These are phyloP conservation scores for Chrysina gloriosa DNA, from an alignment of 2,888 invertebrate genomes.

Conservation along the genomic window DNA sequence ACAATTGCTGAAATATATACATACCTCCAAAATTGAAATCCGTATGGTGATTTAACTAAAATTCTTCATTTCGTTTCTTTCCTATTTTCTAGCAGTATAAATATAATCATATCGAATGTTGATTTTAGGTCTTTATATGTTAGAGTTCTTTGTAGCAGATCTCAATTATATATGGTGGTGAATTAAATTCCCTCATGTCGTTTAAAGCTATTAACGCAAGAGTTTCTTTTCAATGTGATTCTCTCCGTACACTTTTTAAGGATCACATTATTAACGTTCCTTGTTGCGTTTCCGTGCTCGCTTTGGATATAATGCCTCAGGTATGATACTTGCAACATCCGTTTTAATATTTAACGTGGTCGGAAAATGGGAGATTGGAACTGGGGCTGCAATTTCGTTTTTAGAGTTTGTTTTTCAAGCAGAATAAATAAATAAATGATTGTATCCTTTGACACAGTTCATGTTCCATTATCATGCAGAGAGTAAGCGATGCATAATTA, in stretches of 20 bases:
- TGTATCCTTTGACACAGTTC: background rate
- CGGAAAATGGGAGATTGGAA: slow-evolving; percentile 3
- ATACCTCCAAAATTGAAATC: too few species aligned
- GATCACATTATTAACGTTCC: slow-evolving; percentile 31
- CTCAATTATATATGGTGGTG: slow-evolving; percentile 15
- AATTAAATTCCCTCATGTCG: slow-evolving; percentile 6
- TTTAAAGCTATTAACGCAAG: slow-evolving; percentile 28
- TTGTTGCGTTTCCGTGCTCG: background rate
- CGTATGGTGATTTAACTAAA: too few species aligned
- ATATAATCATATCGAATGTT: too few species aligned
- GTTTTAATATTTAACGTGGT: slow-evolving; percentile 25
- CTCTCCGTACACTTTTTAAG: slow-evolving; percentile 9
- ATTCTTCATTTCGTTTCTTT: too few species aligned
- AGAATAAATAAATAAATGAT: slow-evolving; percentile 17
- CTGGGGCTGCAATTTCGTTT: background rate
- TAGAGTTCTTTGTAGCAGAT: background rate
- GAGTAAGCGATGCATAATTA: slow-evolving; percentile 21
- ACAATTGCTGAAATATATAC: too few species aligned
- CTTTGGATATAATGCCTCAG: slow-evolving; percentile 2
- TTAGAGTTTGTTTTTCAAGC: slow-evolving; percentile 2
- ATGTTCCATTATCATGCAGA: slow-evolving; percentile 3
- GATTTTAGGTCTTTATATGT: too few species aligned
- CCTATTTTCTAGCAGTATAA: too few species aligned
- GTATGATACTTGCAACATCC: slow-evolving; percentile 14
- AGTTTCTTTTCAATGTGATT: slow-evolving; percentile 27